Conservation (phyloP, 2,113 vertebrate species). For the Colius striatus region DNA sequence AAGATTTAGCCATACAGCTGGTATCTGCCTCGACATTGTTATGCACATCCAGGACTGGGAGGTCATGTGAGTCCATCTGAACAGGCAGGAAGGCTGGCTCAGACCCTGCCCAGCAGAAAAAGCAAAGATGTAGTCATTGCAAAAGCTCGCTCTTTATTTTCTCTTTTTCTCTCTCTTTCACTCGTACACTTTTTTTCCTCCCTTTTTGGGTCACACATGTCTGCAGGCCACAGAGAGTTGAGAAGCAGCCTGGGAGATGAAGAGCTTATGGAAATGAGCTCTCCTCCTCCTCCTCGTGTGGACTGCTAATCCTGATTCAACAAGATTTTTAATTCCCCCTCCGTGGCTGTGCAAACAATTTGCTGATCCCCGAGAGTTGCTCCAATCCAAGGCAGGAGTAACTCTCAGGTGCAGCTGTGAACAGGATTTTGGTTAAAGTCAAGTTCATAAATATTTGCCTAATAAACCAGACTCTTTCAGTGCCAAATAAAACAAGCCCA, state of each 20-base stretch:
- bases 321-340: constrained; percentile 35
- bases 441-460: constrained; percentile 70
- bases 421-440: constrained; percentile 62
- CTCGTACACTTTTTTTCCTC: neutral
- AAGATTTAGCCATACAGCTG: neutral
- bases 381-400: constrained; percentile 45
- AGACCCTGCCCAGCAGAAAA: neutral
- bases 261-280: constrained; percentile 68
- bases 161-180: neutral
- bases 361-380: constrained; percentile 40
- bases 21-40: neutral
- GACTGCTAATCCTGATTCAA: constrained; percentile 37
- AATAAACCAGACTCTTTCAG: constrained; percentile 59
- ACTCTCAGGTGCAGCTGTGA: constrained; percentile 50
- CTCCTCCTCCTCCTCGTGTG: neutral
- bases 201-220: constrained; percentile 53
- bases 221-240: constrained; percentile 45
- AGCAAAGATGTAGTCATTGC: neutral
- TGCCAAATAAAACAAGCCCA: constrained; percentile 44
- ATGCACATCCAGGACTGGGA: neutral
- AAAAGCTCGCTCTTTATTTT: neutral
- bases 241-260: constrained; percentile 52
- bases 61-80: neutral
- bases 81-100: neutral
- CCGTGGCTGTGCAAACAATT: constrained; percentile 63